phyloP scores from a whole-genome alignment of 2,113 vertebrate genomes.

The Hirundichthys speculiger region DNA sequence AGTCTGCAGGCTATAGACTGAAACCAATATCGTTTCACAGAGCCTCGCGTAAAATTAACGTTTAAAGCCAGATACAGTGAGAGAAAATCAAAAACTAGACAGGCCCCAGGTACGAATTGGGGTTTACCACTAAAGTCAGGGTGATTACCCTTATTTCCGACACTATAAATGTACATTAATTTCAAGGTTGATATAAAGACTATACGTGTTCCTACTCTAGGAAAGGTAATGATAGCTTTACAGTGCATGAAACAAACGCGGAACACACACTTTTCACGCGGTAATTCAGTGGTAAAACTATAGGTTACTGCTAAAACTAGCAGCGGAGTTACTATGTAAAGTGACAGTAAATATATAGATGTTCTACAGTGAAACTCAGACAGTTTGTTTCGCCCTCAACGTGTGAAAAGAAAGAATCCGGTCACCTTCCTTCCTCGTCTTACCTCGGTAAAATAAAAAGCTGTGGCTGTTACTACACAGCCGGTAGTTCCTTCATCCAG shows the following conservation, averaged over 20 bases:
- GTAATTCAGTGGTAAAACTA: background rate
- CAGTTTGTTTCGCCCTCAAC: background rate
- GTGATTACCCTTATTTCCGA: no score
- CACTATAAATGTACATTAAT: no score
- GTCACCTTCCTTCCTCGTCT: constrained; percentile 14
- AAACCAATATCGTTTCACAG: background rate
- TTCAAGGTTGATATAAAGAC: no score
- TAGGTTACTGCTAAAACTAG: constrained; percentile 22
- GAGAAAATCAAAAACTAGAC: no score
- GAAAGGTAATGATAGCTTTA: background rate
- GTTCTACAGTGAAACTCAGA: constrained; percentile 12
- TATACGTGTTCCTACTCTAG: background rate
- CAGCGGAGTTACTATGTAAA: constrained; percentile 4
- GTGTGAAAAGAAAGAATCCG: background rate
- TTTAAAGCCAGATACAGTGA: no score
- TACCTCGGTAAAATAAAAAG: constrained; percentile 44
- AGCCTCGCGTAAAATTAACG: no score
- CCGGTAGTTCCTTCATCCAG: constrained; percentile 66
- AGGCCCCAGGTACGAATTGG: no score
- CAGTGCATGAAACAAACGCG: background rate
- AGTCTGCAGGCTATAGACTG: background rate
- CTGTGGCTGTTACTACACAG: constrained; percentile 48
- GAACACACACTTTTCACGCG: background rate
- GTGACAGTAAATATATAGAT: constrained; percentile 13
- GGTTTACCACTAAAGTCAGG: no score